These are phyloP conservation scores for Malthinus flaveolus DNA, from an alignment of 2,888 invertebrate species.

Conservation along the genomic window DNA sequence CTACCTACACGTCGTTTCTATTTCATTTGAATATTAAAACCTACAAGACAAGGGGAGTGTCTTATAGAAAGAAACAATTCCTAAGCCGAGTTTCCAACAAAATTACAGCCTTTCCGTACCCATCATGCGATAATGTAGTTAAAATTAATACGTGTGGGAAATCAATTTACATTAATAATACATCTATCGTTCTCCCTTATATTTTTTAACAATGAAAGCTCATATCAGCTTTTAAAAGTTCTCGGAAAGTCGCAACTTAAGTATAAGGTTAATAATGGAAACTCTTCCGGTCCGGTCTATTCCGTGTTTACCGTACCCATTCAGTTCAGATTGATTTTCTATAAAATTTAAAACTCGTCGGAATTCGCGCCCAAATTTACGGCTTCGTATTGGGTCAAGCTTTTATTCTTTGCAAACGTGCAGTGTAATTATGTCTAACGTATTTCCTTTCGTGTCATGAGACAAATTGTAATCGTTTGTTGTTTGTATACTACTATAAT, in stretches of 20 bases:
- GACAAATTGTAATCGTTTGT: too few species aligned
- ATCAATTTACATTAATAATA: slow-evolving; percentile 5
- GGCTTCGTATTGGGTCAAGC: not conserved
- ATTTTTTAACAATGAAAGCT: slow-evolving; percentile 2
- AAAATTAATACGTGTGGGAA: not conserved
- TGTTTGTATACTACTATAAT: too few species aligned
- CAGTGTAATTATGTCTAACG: too few species aligned
- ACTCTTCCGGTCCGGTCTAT: slow-evolving; percentile 2
- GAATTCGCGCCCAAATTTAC: not conserved
- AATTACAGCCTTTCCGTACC: too few species aligned
- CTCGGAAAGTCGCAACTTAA: not conserved
- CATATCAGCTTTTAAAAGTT: not conserved
- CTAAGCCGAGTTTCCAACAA: too few species aligned
- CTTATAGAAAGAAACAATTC: too few species aligned
- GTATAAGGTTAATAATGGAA: slow-evolving; percentile 2
- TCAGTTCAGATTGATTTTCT: slow-evolving; percentile 8
- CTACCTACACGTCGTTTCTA: too few species aligned
- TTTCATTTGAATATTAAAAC: too few species aligned
- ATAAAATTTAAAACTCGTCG: not conserved
- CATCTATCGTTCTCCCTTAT: not conserved
- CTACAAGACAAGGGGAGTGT: too few species aligned
- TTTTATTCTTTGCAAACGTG: too few species aligned
- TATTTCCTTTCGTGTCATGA: too few species aligned
- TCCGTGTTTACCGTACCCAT: slow-evolving; percentile 6
- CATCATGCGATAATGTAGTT: too few species aligned